Percentiles rank a stretch among this genome's conserved stretches.
These are phyloP conservation scores for Xylocampa areola DNA, from an alignment of 2,888 invertebrate genomes.

Conservation along the genomic window DNA sequence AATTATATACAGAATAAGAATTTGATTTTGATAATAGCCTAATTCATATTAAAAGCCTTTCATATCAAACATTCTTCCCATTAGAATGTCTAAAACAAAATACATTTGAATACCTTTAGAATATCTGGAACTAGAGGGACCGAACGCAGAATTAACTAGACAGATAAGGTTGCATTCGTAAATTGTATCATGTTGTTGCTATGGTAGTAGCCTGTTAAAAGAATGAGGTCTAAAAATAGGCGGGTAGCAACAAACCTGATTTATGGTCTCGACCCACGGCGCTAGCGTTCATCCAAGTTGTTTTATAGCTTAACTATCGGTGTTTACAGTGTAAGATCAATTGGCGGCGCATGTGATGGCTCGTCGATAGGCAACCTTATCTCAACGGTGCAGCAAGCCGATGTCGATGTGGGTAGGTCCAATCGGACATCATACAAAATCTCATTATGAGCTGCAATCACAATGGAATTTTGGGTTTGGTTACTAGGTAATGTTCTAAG, in stretches of 20 bases:
- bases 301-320: conserved; percentile 61
- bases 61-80: conserved; percentile 19
- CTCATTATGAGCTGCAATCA: conserved; percentile 40
- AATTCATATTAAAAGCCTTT: conserved; percentile 5
- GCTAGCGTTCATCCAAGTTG: conserved; percentile 51
- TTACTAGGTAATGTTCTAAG: conserved; percentile 10
- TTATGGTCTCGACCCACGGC: conserved; percentile 66
- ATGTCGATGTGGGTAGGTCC: conserved; percentile 33
- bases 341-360: conserved; percentile 48
- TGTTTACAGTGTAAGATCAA: conserved; percentile 59
- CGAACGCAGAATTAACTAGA: conserved; percentile 20
- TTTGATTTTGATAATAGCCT: neutral
- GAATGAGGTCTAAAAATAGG: conserved; percentile 73
- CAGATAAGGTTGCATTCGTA: conserved; percentile 51
- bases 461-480: conserved; percentile 27
- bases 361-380: conserved; percentile 41
- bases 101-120: conserved; percentile 26
- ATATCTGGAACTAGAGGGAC: conserved; percentile 45
- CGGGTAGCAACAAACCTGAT: conserved; percentile 76
- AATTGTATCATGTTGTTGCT: conserved; percentile 62
- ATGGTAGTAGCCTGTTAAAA: conserved; percentile 61
- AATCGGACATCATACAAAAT: conserved; percentile 41
- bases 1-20: neutral
- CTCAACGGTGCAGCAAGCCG: conserved; percentile 23
- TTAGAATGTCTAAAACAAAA: conserved; percentile 21